Base-by-base conservation (phyloP, 2,888 invertebrate genomes). In the Cancer borealis region DNA sequence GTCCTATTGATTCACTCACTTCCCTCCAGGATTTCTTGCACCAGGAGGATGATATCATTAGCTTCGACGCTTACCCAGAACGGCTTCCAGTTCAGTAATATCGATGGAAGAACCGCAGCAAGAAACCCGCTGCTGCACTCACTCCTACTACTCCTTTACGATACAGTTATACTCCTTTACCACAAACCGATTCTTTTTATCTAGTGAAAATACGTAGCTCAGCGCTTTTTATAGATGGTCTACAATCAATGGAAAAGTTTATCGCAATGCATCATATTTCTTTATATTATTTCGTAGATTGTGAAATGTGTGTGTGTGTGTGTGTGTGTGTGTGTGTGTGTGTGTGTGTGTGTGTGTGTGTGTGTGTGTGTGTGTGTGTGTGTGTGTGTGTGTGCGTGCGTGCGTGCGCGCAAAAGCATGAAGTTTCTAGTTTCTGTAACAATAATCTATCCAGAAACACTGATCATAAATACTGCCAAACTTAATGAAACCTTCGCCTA, bases 321-420 rank as follows among this genome's bases (percentile, higher is more conserved):
- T 30, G 84, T 84, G 84, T 30, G 84, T 84, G 84, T 30, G 30
- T 84, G 84, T 30, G 84, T 84, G 84, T 84, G 84, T 84, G 84
- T 84, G 26, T 87, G 87, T 87, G 26, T 87, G 87, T 87, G 87
- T 87, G 26, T n/a, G 30, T 87, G 26, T 87, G 30, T 88, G 21
- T 45, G 5, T 46, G 88, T 88, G 47, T 88, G 88, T 47, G 47
- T 88, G 88, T 88, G 21, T 46, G 73, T 60, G 73, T 79, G 45
- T 92, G 91, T 21, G 73, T 39, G 73, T 46, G 60, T 60, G 91
- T 92, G 73, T 73, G 66, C 45, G 73, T 54, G 66, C 30, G 54
- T 66, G 66, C 66, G 39, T 30, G 66, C 0, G 45, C 8, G 14
- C 3, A 21, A 6, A 49, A 39, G 39, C 8, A 21, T 45, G 21